Conservation (phyloP, 64 coral and sea anemone species). For the Pocillopora damicornis region DNA sequence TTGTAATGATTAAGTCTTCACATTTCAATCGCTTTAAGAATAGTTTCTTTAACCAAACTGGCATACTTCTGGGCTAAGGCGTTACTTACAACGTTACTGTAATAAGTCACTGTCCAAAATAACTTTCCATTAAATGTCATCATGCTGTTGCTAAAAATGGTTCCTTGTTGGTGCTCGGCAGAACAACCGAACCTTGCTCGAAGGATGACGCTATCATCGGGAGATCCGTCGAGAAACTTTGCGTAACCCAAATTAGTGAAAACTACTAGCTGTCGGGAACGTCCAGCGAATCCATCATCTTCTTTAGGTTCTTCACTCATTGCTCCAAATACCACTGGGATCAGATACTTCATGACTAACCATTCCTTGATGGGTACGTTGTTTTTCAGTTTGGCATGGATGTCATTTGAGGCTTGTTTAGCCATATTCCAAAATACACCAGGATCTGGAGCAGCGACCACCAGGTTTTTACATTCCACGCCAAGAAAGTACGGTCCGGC, state of each 20-base stretch:
- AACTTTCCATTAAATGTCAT: background rate
- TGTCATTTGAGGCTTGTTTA: background rate
- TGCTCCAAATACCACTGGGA: background rate
- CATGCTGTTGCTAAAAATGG: background rate
- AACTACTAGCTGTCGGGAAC: background rate
- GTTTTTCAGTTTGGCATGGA: background rate
- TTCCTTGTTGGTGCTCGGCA: background rate
- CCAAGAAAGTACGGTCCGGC: background rate
- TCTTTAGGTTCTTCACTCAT: background rate
- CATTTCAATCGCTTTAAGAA: background rate
- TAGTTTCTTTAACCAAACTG: background rate
- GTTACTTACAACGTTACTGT: background rate
- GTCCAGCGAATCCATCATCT: background rate
- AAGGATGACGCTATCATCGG: background rate
- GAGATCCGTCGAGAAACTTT: constrained; percentile 8
- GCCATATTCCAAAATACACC: background rate
- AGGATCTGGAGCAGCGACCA: background rate
- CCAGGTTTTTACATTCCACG: background rate
- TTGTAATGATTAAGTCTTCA: background rate
- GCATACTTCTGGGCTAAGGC: background rate
- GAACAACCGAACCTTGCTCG: background rate
- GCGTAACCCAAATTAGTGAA: background rate
- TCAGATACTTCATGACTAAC: background rate
- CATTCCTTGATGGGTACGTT: background rate
- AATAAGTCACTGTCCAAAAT: background rate